Conservation (phyloP, 1,140 invertebrate genomes). For the Drosophila seguyi region DNA sequence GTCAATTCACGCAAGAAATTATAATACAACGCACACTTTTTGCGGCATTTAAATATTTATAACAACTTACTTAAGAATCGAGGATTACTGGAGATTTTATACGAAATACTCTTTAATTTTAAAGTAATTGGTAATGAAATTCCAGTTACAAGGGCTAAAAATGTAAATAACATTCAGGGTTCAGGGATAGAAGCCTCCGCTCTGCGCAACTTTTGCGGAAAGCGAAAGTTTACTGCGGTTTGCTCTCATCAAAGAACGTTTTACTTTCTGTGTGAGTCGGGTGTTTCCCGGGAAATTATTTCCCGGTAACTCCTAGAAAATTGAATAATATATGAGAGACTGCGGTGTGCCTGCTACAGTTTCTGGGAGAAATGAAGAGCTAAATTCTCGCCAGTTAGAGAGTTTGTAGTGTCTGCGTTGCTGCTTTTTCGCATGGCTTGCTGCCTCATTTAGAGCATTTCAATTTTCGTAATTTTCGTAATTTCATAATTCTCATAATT, state of each 20-base stretch:
- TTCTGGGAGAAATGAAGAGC: conserved; percentile 17
- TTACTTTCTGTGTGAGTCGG: conserved; percentile 6
- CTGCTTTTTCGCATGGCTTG: conserved; percentile 33
- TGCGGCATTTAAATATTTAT: conserved; percentile 1
- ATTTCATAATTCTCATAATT: conserved; percentile 74
- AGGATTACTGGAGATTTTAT: background rate
- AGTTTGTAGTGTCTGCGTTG: conserved; percentile 1
- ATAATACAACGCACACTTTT: background rate
- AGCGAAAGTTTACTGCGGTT: conserved; percentile 27
- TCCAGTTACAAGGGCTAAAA: too few relatives aligned
- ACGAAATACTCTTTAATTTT: background rate
- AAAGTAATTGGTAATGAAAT: too few relatives aligned
- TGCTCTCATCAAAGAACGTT: conserved; percentile 14
- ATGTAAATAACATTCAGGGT: background rate
- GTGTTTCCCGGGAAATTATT: conserved; percentile 6
- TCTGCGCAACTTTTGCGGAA: conserved; percentile 12
- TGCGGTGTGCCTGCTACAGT: background rate
- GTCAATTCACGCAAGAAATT: conserved; percentile 9
- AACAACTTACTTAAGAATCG: background rate
- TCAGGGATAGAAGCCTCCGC: conserved; percentile 10
- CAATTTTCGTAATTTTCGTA: conserved; percentile 51
- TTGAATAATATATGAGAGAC: conserved; percentile 35
- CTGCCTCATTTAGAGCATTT: conserved; percentile 23
- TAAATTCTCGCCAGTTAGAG: conserved; percentile 7
- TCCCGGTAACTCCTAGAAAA: conserved; percentile 8